A percentile compares a stretch with the other conserved stretches of the same genome.
Conservation (phyloP, 1,140 invertebrate genomes). For the Proales similis region DNA sequence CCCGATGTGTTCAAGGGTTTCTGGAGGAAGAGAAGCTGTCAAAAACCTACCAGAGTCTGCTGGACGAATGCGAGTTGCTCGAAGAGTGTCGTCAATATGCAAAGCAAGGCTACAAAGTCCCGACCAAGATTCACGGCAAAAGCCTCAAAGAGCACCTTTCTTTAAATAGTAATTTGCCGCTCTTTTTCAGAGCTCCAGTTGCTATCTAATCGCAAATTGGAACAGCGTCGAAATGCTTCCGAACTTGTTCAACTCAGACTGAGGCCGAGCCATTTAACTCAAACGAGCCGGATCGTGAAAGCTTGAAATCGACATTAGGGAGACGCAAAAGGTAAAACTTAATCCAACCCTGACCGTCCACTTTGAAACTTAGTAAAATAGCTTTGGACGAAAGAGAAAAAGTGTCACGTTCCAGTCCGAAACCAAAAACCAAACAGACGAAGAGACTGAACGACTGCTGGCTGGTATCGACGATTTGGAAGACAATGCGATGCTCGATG, state of each 20-base stretch:
- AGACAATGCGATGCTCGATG: conserved; percentile 12
- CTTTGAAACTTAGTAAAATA: background rate
- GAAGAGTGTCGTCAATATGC: conserved; percentile 17
- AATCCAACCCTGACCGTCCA: background rate
- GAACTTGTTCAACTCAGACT: background rate
- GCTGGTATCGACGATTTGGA: conserved; percentile 4
- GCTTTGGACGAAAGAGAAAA: background rate
- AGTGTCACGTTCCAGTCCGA: background rate
- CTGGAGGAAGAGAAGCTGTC: conserved; percentile 19
- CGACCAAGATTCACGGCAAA: conserved; percentile 25
- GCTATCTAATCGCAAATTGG: background rate
- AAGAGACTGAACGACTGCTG: background rate
- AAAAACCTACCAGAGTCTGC: conserved; percentile 26
- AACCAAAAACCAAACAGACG: background rate
- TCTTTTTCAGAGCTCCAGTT: background rate
- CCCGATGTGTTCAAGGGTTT: background rate
- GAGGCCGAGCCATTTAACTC: background rate
- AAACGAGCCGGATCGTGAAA: background rate
- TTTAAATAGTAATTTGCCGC: background rate
- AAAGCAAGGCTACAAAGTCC: conserved; percentile 10
- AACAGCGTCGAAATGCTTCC: background rate
- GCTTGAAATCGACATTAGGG: background rate
- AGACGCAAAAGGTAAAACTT: background rate
- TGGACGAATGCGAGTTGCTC: conserved; percentile 9
- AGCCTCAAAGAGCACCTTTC: conserved; percentile 9